phyloP scores from a whole-genome alignment of 1,140 invertebrate species.

The Anagrus nilaparvatae region DNA sequence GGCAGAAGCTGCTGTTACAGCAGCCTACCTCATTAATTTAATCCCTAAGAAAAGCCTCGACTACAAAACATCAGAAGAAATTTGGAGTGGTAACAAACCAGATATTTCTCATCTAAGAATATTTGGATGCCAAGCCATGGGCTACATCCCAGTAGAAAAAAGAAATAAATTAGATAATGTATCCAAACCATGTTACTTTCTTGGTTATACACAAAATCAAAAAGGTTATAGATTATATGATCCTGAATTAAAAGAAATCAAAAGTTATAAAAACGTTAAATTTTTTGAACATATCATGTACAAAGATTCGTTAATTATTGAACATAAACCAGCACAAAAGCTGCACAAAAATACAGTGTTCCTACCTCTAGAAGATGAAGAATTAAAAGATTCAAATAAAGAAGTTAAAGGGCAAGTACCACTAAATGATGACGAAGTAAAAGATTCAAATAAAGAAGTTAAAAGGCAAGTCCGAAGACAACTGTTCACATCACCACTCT shows the following conservation, averaged over 20 bases:
- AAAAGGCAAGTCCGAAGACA: too few relatives aligned
- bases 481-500: too few relatives aligned
- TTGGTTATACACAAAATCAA: conserved; percentile 29
- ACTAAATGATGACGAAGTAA: too few relatives aligned
- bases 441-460: too few relatives aligned
- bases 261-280: conserved; percentile 24
- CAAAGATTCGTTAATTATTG: not conserved
- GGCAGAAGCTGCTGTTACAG: conserved; percentile 27
- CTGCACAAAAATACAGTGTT: not conserved
- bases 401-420: too few relatives aligned
- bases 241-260: conserved; percentile 17
- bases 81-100: conserved; percentile 36
- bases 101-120: conserved; percentile 32
- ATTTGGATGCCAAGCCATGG: conserved; percentile 38
- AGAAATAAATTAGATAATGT: conserved; percentile 35
- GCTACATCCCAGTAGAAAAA: conserved; percentile 28
- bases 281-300: too few relatives aligned
- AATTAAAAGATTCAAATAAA: too few relatives aligned
- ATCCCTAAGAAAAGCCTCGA: conserved; percentile 27
- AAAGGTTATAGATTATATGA: conserved; percentile 31
- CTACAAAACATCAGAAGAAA: conserved; percentile 34
- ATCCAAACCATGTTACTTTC: conserved; percentile 24
- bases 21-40: conserved; percentile 18
- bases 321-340: not conserved
- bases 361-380: too few relatives aligned